These are phyloP conservation scores for Pycnonotus jocosus DNA, from an alignment of 2,113 vertebrate species.

Conservation along the genomic window DNA sequence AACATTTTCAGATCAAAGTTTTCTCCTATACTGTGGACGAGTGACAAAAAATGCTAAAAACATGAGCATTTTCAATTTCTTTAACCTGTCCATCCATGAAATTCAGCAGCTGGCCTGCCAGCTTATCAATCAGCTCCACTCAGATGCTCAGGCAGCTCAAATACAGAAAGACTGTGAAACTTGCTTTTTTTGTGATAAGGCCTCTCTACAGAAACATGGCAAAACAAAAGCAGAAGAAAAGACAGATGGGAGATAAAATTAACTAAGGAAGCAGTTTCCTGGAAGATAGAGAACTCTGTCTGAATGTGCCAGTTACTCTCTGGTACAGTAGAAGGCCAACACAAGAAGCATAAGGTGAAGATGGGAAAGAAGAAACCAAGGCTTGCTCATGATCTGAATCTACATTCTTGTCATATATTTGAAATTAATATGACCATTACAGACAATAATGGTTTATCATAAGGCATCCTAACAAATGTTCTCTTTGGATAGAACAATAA, in stretches of 20 bases:
- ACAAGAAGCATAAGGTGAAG: background rate
- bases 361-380: background rate
- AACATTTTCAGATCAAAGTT: background rate
- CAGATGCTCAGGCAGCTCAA: background rate
- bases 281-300: background rate
- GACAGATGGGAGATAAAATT: background rate
- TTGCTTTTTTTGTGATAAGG: background rate
- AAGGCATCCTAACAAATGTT: background rate
- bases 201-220: background rate
- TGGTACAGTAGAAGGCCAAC: background rate
- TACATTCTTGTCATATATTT: background rate
- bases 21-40: background rate
- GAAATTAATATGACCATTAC: background rate
- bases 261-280: background rate
- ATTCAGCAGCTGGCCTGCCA: background rate
- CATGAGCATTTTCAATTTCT: background rate
- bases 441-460: background rate
- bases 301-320: background rate
- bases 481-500: background rate
- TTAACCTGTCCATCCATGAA: background rate
- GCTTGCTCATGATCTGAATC: background rate
- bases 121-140: background rate
- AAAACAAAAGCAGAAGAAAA: background rate
- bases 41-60: background rate
- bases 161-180: background rate